Conservation (phyloP, 2,888 invertebrate genomes). For the Synanthedon tipuliformis region DNA sequence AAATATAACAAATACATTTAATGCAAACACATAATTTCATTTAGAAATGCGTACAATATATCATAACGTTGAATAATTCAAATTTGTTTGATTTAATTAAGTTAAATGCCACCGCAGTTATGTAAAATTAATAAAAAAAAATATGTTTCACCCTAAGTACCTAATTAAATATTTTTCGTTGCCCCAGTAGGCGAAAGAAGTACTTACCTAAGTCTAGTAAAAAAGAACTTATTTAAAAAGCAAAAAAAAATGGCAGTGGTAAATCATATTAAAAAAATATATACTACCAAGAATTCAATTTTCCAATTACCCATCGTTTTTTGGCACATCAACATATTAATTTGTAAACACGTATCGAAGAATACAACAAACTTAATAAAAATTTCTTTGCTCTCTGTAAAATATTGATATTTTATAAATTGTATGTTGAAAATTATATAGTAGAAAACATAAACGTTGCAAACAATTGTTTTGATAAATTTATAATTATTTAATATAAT, state of each 20-base stretch:
- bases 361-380: constrained; percentile 3
- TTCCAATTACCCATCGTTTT: constrained; percentile 1
- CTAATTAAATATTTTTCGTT: constrained; percentile 19
- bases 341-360: not conserved
- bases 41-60: not conserved
- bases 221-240: not conserved
- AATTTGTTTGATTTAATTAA: constrained; percentile 16
- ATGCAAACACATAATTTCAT: constrained; percentile 8
- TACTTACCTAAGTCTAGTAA: constrained; percentile 10
- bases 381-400: not conserved
- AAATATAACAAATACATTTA: constrained; percentile 18
- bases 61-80: constrained; percentile 10
- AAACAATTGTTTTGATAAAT: not conserved
- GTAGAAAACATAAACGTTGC: not conserved
- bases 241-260: constrained; percentile 10
- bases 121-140: constrained; percentile 1
- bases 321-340: constrained; percentile 8
- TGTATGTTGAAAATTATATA: no score
- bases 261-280: constrained; percentile 1
- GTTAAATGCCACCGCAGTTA: constrained; percentile 25
- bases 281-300: not conserved
- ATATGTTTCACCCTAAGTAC: not conserved
- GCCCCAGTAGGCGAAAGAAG: constrained; percentile 13
- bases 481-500: constrained; percentile 7
- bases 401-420: no score